Evolutionary conservation across 2,888 invertebrate species (phyloP), one percentile per base, ranked within the genome.

Genomic region (Catocala fraxini): DNA sequence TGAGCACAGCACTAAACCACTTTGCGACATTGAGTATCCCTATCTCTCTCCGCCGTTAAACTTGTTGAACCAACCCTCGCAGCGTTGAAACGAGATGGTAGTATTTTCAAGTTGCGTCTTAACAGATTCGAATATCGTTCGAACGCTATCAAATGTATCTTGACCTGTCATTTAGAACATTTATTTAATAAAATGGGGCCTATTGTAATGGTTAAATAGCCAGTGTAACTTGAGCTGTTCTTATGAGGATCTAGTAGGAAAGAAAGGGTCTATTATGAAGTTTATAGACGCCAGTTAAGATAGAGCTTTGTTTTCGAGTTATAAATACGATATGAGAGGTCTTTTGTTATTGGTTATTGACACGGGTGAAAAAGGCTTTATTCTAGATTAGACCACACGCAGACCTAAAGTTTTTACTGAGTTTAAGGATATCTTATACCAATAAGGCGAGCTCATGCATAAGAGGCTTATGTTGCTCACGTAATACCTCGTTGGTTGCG

Each of bases 141-240:
- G 76, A 71, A 71, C 58, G 46, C 49, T 47, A 53, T 75, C 80
- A 75, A 68, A 61, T 69, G 59, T 76, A 65, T 65, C 49, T 70
- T 78, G 80, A 78, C 58, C 80, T 70, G 61, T 72, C 52, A 56
- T 65, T 56, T 53, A 52, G 63, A 73, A 70, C 65, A 65, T 67
- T 75, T 57, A 52, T 78, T 66, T 59, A 60, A 70, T 61, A 59
- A 64, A 72, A 64, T 58, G 59, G 62, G 76, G 68, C 61, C 71
- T 72, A 65, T 75, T 51, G 47, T 49, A 6, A 51, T 69, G 65
- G 72, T 63, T 67, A 11, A 43, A 33, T 0, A 58, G n/a, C 75
- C 51, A 71, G 42, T 53, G 59, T 74, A 77, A 42, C 13, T 41
- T 60, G 78, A 68, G 2, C 78, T 25, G 0, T 52, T 11, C 39